Evolutionary conservation across 2,797 vertebrate species (phyloP).

Genomic region (Sebastolobus alascanus): DNA sequence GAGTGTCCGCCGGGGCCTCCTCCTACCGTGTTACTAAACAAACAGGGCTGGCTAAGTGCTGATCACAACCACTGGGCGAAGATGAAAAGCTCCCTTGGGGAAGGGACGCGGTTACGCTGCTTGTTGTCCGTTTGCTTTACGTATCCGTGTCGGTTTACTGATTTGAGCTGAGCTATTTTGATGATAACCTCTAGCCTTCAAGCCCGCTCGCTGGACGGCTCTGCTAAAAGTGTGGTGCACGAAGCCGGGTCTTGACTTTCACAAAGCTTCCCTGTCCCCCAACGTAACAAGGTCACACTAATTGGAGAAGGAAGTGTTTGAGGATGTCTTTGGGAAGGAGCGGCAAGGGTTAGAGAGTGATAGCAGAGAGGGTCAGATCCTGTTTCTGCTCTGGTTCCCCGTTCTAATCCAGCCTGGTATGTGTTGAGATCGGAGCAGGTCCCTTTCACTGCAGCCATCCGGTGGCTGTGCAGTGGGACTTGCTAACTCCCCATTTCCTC

Average conservation of each 20-base stretch:
- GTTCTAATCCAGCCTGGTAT: slow-evolving; percentile 84
- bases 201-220: slow-evolving; percentile 29
- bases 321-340: slow-evolving; percentile 74
- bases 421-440: slow-evolving; percentile 76
- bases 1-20: slow-evolving; percentile 62
- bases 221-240: slow-evolving; percentile 52
- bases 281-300: slow-evolving; percentile 82
- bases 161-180: slow-evolving; percentile 72
- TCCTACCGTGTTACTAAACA: slow-evolving; percentile 77
- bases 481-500: slow-evolving; percentile 67
- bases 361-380: slow-evolving; percentile 76
- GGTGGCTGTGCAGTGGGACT: slow-evolving; percentile 53
- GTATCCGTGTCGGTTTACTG: slow-evolving; percentile 67
- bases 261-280: slow-evolving; percentile 54
- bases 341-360: slow-evolving; percentile 64
- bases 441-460: slow-evolving; percentile 68
- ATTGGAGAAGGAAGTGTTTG: slow-evolving; percentile 82
- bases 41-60: slow-evolving; percentile 67
- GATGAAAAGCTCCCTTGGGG: slow-evolving; percentile 64
- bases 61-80: slow-evolving; percentile 55
- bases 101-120: slow-evolving; percentile 47
- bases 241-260: slow-evolving; percentile 70
- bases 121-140: slow-evolving; percentile 69
- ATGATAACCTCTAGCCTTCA: slow-evolving; percentile 73
- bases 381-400: slow-evolving; percentile 81